These are phyloP conservation scores for Paguma larvata DNA, from an alignment of 2,797 vertebrate genomes.

Conservation along the genomic window DNA sequence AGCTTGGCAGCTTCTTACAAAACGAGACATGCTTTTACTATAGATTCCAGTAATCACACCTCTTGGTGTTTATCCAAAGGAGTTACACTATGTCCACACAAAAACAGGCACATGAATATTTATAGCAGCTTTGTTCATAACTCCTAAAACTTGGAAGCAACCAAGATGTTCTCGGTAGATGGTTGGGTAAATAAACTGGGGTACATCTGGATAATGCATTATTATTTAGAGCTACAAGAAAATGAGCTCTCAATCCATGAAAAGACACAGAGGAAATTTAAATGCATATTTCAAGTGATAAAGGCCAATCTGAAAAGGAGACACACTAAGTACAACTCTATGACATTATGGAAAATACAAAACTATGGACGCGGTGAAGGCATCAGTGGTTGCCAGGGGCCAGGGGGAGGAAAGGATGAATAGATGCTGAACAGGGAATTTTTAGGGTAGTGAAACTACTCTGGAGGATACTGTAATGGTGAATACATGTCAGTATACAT, in stretches of 20 bases:
- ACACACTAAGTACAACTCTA: not conserved
- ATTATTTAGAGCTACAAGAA: not conserved
- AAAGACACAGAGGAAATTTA: not conserved
- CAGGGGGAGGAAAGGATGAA: not conserved
- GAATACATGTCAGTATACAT: not conserved
- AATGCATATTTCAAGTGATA: not conserved
- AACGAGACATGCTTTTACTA: not conserved
- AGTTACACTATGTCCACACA: not conserved
- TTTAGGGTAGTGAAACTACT: not conserved
- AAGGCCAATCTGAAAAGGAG: not conserved
- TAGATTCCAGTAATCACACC: not conserved
- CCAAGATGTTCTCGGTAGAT: not conserved
- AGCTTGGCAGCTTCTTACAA: not conserved
- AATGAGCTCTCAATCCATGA: not conserved
- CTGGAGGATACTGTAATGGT: not conserved
- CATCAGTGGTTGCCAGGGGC: no score
- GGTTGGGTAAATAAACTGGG: not conserved
- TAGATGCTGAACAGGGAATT: not conserved
- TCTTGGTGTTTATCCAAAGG: not conserved
- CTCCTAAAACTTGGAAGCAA: not conserved
- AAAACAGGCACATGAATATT: not conserved
- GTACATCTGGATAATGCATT: not conserved
- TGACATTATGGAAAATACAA: not conserved
- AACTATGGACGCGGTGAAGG: not conserved
- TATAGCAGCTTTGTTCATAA: constrained; percentile 3